These are phyloP conservation scores for Todiramphus saurophagus DNA, from an alignment of 2,113 vertebrate species.

Conservation along the genomic window DNA sequence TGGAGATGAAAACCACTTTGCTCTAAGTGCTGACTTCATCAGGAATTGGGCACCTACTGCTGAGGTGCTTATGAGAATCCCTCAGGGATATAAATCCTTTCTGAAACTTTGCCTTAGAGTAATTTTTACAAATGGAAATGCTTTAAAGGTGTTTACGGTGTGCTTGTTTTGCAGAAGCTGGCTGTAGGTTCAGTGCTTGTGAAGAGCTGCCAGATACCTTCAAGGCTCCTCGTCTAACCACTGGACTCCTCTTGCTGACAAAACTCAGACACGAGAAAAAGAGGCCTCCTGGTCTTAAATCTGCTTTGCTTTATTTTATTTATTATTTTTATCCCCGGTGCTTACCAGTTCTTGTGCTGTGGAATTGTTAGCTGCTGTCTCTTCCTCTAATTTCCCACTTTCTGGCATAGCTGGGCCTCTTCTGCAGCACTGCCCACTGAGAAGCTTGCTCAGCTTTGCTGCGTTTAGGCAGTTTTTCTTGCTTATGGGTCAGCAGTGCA, in stretches of 20 bases:
- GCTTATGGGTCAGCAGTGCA: not conserved
- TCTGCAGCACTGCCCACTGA: accelerated
- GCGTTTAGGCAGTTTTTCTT: not conserved
- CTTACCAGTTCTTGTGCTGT: not conserved
- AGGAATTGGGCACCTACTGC: not conserved
- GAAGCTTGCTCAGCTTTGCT: not conserved
- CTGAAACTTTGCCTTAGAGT: not conserved
- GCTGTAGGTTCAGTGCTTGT: not conserved
- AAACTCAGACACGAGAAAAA: not conserved
- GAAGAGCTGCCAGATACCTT: not conserved
- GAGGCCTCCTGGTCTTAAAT: not conserved
- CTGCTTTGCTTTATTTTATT: not conserved
- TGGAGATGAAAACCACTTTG: not conserved
- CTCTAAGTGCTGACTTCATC: not conserved
- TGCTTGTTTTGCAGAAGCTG: not conserved
- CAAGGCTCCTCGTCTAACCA: not conserved
- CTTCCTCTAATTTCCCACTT: not conserved
- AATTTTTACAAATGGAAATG: not conserved
- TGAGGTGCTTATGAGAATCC: not conserved
- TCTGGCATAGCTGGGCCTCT: not conserved
- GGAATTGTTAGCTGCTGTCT: not conserved
- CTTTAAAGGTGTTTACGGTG: not conserved
- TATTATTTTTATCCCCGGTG: not conserved
- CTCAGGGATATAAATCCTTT: not conserved
- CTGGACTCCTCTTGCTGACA: not conserved